phyloP scores from a whole-genome alignment of 1,140 invertebrate genomes.

The Helicoverpa armigera region DNA sequence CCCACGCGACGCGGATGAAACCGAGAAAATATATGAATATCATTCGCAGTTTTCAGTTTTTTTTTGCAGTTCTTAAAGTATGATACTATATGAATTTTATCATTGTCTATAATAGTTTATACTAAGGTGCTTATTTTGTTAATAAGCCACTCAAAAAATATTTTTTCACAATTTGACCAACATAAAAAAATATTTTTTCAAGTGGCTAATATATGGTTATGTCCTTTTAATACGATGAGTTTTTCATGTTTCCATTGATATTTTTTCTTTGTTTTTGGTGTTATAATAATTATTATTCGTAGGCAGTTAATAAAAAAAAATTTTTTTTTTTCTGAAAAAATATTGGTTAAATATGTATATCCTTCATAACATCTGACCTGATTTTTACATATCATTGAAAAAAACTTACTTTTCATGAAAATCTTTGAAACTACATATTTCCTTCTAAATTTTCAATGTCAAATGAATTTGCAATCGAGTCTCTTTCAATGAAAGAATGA shows the following conservation, averaged over 20 bases:
- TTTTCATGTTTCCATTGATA: neutral
- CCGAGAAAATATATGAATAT: no score
- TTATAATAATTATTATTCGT: neutral
- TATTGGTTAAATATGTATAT: no score
- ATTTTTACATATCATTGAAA: no score
- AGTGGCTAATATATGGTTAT: neutral
- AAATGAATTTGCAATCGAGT: no score
- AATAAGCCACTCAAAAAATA: constrained; percentile 1
- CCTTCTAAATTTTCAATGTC: no score
- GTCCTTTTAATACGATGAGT: neutral
- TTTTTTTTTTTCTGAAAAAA: neutral
- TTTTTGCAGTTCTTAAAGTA: neutral
- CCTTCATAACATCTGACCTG: no score
- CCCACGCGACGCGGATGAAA: neutral
- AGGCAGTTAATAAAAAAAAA: neutral
- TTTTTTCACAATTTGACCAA: neutral
- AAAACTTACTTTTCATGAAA: no score
- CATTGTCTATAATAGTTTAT: neutral
- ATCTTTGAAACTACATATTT: no score
- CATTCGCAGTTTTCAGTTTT: no score
- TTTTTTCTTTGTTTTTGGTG: neutral
- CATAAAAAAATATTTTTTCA: constrained; percentile 5
- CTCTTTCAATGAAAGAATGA: no score
- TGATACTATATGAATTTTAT: constrained; percentile 6
- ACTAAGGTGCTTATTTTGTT: constrained; percentile 42